These are phyloP conservation scores for Falco cherrug DNA, from an alignment of 2,797 vertebrate species.

Conservation along the genomic window DNA sequence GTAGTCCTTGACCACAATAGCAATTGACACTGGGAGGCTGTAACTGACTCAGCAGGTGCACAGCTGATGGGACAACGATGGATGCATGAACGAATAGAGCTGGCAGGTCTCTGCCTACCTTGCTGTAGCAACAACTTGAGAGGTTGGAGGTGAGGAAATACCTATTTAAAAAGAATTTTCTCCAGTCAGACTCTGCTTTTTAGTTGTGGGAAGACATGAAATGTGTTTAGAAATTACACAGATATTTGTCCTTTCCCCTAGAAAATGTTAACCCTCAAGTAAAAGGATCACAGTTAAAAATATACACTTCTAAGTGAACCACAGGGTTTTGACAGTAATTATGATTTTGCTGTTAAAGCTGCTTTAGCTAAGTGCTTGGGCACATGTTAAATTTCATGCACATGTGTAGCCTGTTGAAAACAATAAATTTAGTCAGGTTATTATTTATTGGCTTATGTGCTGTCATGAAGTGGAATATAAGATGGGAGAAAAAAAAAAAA, in stretches of 20 bases:
- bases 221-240: neutral
- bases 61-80: neutral
- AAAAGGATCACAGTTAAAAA: neutral
- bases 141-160: neutral
- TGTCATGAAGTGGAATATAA: neutral
- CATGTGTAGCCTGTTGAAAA: neutral
- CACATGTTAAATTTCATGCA: neutral
- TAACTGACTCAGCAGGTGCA: neutral
- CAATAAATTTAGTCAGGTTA: neutral
- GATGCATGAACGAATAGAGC: neutral
- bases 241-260: neutral
- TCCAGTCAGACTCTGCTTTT: neutral
- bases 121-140: neutral
- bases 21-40: neutral
- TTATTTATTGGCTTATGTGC: neutral
- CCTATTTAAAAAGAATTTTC: neutral
- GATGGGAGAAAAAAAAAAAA: neutral
- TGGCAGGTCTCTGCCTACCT: neutral
- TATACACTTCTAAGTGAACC: neutral
- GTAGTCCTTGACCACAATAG: neutral
- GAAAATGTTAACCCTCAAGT: neutral
- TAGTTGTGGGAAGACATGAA: neutral
- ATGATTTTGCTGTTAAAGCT: neutral
- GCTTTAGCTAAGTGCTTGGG: neutral
- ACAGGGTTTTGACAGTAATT: neutral